phyloP scores from a whole-genome alignment of 1,140 invertebrate species.

The Drosophila pseudoobscura region DNA sequence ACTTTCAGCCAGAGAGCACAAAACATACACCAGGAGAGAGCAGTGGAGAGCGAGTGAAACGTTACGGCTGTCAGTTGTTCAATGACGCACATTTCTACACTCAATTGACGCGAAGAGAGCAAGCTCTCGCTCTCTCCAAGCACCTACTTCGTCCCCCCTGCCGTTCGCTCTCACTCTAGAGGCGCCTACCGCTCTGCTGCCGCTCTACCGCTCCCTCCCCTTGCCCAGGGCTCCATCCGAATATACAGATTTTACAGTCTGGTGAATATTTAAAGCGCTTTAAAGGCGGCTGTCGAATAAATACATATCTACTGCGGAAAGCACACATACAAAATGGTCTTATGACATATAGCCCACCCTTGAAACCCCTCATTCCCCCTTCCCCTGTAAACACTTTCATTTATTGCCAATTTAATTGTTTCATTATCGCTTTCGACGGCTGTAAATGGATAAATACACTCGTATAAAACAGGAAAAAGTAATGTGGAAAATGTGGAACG shows the following conservation, averaged over 20 bases:
- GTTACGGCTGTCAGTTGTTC: constrained; percentile 9
- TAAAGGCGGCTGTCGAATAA: constrained; percentile 20
- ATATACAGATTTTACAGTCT: constrained; percentile 51
- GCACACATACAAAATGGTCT: neutral
- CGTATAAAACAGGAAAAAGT: neutral
- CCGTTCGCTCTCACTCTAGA: neutral
- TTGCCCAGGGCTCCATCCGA: neutral
- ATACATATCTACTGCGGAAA: constrained; percentile 1
- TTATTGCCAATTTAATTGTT: constrained; percentile 23
- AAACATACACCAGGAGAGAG: neutral
- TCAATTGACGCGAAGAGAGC: constrained; percentile 9
- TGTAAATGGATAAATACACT: neutral
- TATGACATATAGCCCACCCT: neutral
- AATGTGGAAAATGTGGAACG: no score
- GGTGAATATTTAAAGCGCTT: constrained; percentile 59
- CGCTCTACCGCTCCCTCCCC: constrained; percentile 16
- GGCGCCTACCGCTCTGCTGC: constrained; percentile 20
- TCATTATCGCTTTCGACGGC: neutral
- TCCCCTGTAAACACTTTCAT: constrained; percentile 1
- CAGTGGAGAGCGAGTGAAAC: constrained; percentile 3
- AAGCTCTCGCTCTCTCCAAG: constrained; percentile 17
- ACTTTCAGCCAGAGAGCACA: constrained; percentile 29
- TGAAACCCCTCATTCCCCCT: neutral
- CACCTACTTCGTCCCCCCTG: constrained; percentile 38
- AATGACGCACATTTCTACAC: constrained; percentile 41